These are phyloP conservation scores for Tethya wilhelma DNA, from an alignment of 37 sponge, comb jelly and placozoan species.

Conservation along the genomic window DNA sequence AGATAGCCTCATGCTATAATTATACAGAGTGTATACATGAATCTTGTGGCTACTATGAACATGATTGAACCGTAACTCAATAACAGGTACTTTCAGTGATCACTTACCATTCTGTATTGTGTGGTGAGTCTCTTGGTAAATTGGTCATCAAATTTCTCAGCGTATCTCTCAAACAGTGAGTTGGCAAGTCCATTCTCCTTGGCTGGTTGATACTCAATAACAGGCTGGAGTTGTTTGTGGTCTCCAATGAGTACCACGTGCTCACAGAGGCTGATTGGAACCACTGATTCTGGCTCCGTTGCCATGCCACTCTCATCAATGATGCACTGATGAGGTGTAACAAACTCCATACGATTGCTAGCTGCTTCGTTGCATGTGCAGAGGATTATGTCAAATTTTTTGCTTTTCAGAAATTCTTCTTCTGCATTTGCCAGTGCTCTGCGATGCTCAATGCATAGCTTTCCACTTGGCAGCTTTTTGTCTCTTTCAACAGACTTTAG, in stretches of 20 bases:
- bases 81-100: background rate
- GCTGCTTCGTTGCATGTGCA: conserved; percentile 77
- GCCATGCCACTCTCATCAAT: conserved; percentile 87
- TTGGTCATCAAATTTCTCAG: background rate
- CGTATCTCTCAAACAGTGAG: conserved; percentile 73
- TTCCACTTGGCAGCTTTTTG: background rate
- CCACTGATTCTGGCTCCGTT: conserved; percentile 70
- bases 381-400: conserved; percentile 42
- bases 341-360: conserved; percentile 27
- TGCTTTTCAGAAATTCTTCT: background rate
- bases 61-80: background rate
- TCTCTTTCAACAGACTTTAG: background rate
- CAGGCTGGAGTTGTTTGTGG: conserved; percentile 76
- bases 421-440: background rate
- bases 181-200: conserved; percentile 40
- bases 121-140: conserved; percentile 1
- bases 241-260: conserved; percentile 76
- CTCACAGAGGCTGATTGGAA: conserved; percentile 54
- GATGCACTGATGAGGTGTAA: conserved; percentile 52
- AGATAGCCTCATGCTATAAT: conserved; percentile 41
- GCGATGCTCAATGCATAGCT: background rate
- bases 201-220: conserved; percentile 43
- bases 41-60: background rate
- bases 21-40: too few relatives aligned
- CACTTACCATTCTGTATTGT: conserved; percentile 78